These are phyloP conservation scores for Melanotaenia maccullochi DNA, from an alignment of 2,797 vertebrate genomes.

Conservation along the genomic window DNA sequence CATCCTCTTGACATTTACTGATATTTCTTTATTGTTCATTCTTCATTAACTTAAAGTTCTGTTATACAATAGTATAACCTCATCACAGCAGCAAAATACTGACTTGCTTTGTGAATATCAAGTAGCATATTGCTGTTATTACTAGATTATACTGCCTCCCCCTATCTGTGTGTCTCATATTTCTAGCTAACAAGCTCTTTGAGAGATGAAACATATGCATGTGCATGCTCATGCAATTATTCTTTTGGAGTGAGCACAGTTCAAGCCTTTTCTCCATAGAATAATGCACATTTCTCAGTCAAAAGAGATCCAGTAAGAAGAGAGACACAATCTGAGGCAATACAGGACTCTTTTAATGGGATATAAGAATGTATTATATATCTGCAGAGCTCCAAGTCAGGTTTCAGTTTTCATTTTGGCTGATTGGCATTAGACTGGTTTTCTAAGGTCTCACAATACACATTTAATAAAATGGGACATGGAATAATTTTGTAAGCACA, in stretches of 20 bases:
- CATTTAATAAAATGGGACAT: no score
- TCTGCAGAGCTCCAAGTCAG: not conserved
- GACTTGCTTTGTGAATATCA: not conserved
- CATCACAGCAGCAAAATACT: not conserved
- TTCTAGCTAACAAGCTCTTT: not conserved
- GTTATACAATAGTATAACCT: not conserved
- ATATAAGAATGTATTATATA: not conserved
- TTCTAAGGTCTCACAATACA: no score
- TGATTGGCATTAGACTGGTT: not conserved
- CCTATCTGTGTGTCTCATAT: not conserved
- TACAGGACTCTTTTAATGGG: not conserved
- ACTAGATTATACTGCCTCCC: not conserved
- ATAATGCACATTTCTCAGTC: not conserved
- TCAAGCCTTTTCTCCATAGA: not conserved
- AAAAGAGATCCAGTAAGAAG: not conserved
- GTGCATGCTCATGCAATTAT: not conserved
- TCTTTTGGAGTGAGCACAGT: not conserved
- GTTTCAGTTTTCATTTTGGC: not conserved
- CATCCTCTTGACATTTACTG: not conserved
- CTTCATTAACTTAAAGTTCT: not conserved
- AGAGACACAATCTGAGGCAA: not conserved
- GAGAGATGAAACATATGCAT: not conserved
- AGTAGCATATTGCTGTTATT: not conserved
- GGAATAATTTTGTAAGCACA: not conserved
- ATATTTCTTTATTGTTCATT: no score